These are phyloP conservation scores for Delphinapterus leucas DNA, from an alignment of 2,113 vertebrate genomes.

Conservation along the genomic window DNA sequence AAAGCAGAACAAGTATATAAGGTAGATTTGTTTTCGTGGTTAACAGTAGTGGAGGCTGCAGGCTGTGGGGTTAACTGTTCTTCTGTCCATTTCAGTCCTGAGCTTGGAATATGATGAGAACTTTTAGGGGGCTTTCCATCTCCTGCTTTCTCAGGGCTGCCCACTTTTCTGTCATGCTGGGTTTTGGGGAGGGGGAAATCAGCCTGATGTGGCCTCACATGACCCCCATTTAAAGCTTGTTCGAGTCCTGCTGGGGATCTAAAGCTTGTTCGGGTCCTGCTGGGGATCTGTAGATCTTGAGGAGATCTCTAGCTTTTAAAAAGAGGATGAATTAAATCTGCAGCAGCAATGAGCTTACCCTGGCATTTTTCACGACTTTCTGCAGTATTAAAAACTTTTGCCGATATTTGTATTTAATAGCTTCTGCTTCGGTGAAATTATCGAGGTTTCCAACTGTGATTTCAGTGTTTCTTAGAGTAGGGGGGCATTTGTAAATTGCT, in stretches of 20 bases:
- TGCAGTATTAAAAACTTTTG: conserved; percentile 51
- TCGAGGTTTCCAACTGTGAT: conserved; percentile 29
- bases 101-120: not conserved
- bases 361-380: conserved; percentile 44
- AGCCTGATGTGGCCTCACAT: not conserved
- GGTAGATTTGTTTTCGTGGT: not conserved
- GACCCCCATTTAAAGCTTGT: not conserved
- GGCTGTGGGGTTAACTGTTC: not conserved
- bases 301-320: not conserved
- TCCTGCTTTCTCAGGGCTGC: not conserved
- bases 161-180: not conserved
- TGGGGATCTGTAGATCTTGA: not conserved
- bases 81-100: not conserved
- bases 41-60: not conserved
- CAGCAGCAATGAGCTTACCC: conserved; percentile 39
- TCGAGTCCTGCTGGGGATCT: conserved; percentile 12
- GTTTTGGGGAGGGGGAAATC: not conserved
- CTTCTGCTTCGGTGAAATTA: conserved; percentile 39
- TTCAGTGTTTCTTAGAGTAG: conserved; percentile 40
- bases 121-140: not conserved
- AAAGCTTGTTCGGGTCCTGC: conserved; percentile 8
- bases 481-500: conserved; percentile 5
- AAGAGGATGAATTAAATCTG: conserved; percentile 1
- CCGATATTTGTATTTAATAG: conserved; percentile 54
- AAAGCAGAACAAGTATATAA: not conserved